A percentile compares a stretch with the other conserved stretches of the same genome.
These are phyloP conservation scores for Clupea harengus DNA, from an alignment of 2,113 vertebrate genomes.

Conservation along the genomic window DNA sequence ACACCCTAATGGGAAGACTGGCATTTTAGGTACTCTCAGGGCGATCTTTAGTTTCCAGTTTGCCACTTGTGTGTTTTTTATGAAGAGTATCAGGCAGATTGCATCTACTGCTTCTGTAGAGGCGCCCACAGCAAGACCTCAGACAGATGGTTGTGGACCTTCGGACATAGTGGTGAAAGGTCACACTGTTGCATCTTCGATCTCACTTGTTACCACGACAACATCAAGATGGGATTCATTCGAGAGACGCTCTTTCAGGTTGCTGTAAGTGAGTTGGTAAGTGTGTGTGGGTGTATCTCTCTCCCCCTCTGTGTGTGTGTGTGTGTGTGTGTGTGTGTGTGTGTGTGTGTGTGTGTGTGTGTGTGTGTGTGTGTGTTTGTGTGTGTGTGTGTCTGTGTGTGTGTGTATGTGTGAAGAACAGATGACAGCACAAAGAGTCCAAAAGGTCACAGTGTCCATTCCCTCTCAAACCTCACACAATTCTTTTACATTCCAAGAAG, in stretches of 20 bases:
- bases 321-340: constrained; percentile 28
- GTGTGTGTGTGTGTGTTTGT: constrained; percentile 15
- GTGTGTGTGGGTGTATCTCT: constrained; percentile 26
- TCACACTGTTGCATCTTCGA: not conserved
- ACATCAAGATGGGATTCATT: constrained; percentile 49
- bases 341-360: not conserved
- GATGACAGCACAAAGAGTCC: not conserved
- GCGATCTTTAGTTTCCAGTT: not conserved
- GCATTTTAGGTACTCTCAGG: not conserved
- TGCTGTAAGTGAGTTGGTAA: not conserved
- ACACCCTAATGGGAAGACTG: not conserved
- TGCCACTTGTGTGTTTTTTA: not conserved
- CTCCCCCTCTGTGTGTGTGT: not conserved
- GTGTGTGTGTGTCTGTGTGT: constrained; percentile 31
- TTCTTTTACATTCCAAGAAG: not conserved
- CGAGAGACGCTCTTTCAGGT: constrained; percentile 10
- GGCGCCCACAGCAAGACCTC: not conserved
- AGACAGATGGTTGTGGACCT: not conserved
- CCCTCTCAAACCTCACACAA: constrained; percentile 2
- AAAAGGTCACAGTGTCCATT: constrained; percentile 4
- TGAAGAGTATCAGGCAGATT: not conserved
- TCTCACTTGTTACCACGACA: constrained; percentile 31
- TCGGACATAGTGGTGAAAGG: not conserved
- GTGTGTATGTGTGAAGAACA: not conserved
- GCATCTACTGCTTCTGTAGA: not conserved